phyloP scores from a whole-genome alignment of 1,140 invertebrate species.

The Belonocnema kinseyi region DNA sequence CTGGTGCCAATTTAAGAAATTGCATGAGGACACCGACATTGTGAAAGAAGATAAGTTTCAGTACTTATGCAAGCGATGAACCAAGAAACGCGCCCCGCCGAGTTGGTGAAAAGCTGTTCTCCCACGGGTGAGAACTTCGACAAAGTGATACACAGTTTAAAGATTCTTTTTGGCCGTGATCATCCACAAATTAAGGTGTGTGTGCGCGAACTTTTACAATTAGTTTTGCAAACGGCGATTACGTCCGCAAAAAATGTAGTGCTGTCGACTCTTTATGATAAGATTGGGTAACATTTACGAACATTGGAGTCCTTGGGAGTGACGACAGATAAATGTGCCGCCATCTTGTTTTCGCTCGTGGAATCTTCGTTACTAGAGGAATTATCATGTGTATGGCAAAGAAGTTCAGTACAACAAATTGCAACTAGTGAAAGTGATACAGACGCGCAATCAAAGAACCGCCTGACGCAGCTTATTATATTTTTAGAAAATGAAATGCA shows the following conservation, averaged over 20 bases:
- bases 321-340: conserved; percentile 39
- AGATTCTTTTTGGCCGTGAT: no score
- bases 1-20: conserved; percentile 52
- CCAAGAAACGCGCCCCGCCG: no score
- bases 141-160: no score
- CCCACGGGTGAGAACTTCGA: no score
- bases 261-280: conserved; percentile 42
- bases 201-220: no score
- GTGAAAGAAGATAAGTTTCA: conserved; percentile 49
- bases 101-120: no score
- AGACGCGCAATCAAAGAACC: no score
- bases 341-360: conserved; percentile 37
- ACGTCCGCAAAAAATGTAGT: conserved; percentile 33
- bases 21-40: conserved; percentile 47
- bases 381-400: neutral
- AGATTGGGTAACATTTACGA: conserved; percentile 47
- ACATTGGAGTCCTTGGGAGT: conserved; percentile 45
- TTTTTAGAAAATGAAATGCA: no score
- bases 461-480: no score
- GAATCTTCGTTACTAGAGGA: neutral
- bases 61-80: conserved; percentile 10
- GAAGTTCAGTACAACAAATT: neutral
- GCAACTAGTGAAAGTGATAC: no score
- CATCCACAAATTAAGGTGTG: no score
- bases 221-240: neutral